A percentile compares a stretch with the other conserved stretches of the same genome.
These are phyloP conservation scores for Halcyon malimbica DNA, from an alignment of 2,113 vertebrate genomes.

Conservation along the genomic window DNA sequence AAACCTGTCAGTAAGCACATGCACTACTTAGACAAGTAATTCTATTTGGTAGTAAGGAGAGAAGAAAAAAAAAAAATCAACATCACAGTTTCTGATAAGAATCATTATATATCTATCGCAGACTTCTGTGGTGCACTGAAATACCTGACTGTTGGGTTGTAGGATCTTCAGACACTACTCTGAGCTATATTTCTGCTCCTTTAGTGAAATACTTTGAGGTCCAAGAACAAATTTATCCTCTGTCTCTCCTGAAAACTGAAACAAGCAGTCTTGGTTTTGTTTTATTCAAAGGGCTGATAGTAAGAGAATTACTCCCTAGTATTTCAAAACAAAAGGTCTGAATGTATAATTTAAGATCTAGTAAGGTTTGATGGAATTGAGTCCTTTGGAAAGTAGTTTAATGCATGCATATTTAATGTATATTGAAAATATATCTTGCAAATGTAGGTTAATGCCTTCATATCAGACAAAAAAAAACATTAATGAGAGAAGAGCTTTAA, in stretches of 20 bases:
- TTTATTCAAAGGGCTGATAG: neutral
- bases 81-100: neutral
- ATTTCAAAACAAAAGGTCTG: neutral
- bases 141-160: neutral
- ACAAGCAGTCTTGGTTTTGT: rapidly evolving
- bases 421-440: neutral
- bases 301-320: neutral
- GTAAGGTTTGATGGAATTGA: neutral
- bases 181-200: neutral
- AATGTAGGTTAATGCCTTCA: neutral
- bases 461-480: neutral
- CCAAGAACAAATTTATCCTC: neutral
- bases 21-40: neutral
- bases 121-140: neutral
- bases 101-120: neutral
- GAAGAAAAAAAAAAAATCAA: neutral
- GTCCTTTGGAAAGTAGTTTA: neutral
- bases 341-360: neutral
- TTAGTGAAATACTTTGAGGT: neutral
- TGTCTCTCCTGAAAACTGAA: neutral
- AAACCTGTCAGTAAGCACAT: neutral
- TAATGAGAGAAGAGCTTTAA: neutral
- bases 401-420: neutral
- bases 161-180: neutral
- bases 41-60: neutral